Percentiles rank a stretch among this genome's conserved stretches.
Evolutionary conservation across 2,888 invertebrate species (phyloP).

Genomic region (Alviniconcha strummeri): DNA sequence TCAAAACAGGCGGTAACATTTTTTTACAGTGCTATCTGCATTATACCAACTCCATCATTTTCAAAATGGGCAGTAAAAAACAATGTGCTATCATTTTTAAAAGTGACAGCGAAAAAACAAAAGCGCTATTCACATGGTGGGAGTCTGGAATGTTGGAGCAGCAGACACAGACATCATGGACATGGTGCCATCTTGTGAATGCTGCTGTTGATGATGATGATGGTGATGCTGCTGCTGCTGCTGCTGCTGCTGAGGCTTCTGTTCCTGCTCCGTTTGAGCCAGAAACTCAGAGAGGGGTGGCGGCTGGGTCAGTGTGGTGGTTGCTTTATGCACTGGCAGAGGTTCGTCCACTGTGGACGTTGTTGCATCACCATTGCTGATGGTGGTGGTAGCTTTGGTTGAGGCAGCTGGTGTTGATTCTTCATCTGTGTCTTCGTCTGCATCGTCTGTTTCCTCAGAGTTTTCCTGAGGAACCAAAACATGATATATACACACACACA

Average conservation of each 20-base stretch:
- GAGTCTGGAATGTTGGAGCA: conserved; percentile 5
- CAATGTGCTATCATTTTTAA: too few relatives aligned
- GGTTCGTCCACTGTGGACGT: background rate
- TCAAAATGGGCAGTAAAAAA: too few relatives aligned
- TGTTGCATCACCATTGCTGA: background rate
- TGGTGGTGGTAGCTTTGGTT: background rate
- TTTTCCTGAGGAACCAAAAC: conserved; percentile 2
- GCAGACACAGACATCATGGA: background rate
- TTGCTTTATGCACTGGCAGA: background rate
- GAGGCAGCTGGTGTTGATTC: background rate
- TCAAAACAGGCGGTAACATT: too few relatives aligned
- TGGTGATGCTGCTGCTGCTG: background rate
- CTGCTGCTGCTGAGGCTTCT: background rate
- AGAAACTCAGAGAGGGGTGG: conserved; percentile 10
- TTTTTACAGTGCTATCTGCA: too few relatives aligned
- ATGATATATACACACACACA: background rate
- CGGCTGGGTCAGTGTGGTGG: conserved; percentile 1
- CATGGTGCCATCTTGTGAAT: background rate
- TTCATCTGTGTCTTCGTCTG: conserved; percentile 15
- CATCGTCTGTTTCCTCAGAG: conserved; percentile 21
- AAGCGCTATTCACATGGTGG: conserved; percentile 1
- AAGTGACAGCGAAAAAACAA: too few relatives aligned
- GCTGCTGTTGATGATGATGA: conserved; percentile 2
- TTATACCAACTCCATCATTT: too few relatives aligned
- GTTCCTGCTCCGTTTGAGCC: background rate